phyloP scores from a whole-genome alignment of 2,113 vertebrate genomes.

The Nibea coibor region DNA sequence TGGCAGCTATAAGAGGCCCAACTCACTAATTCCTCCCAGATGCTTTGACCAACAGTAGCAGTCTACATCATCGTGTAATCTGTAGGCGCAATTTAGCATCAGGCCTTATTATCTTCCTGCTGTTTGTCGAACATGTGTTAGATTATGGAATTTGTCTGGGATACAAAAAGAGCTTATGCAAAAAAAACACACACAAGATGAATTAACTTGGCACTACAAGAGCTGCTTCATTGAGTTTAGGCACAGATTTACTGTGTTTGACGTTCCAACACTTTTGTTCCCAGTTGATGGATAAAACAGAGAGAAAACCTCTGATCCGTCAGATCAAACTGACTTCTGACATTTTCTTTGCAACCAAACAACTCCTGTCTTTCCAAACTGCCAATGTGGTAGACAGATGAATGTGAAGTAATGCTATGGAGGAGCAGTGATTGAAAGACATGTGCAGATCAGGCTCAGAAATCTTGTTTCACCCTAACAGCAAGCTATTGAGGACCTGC shows the following conservation, averaged over 20 bases:
- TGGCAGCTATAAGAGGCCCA: slow-evolving; percentile 37
- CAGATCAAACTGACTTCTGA: slow-evolving; percentile 33
- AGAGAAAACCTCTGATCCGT: slow-evolving; percentile 15
- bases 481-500: slow-evolving; percentile 84
- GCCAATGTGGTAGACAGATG: slow-evolving; percentile 64
- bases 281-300: slow-evolving; percentile 5
- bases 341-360: slow-evolving; percentile 31
- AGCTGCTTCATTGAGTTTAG: neutral
- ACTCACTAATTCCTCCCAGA: slow-evolving; percentile 57
- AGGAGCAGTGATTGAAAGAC: slow-evolving; percentile 43
- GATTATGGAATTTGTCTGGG: slow-evolving; percentile 16
- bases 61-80: slow-evolving; percentile 35
- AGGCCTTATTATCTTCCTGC: slow-evolving; percentile 30
- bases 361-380: slow-evolving; percentile 37
- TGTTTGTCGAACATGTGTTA: slow-evolving; percentile 27
- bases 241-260: neutral
- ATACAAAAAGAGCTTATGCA: neutral
- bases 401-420: slow-evolving; percentile 3
- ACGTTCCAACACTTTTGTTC: neutral
- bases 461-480: slow-evolving; percentile 56
- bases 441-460: slow-evolving; percentile 58
- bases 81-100: slow-evolving; percentile 43
- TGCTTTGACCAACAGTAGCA: slow-evolving; percentile 65
- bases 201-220: neutral
- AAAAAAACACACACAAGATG: neutral